Evolutionary conservation across 2,797 vertebrate species (phyloP), one percentile per base, ranked within the genome.

Genomic region (Hozukius guyotensis): DNA sequence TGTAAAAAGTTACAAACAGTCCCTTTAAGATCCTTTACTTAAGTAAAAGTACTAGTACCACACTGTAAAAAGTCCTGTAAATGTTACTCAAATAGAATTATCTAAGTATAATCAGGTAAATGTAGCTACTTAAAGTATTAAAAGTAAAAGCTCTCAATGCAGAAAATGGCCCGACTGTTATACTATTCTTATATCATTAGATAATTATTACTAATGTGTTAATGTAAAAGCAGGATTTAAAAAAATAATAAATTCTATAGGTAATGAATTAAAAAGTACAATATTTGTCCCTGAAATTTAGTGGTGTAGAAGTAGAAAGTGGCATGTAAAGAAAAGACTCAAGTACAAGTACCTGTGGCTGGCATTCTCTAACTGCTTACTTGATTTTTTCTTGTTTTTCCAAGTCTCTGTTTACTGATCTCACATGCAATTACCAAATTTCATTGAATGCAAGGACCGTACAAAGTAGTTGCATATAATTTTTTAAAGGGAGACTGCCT

Each of bases 331-430:
- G 13, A 42, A 38, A 42, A 14, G 38, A 42, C 38, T 42, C 38
- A 42, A 42, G 34, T 42, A 42, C 38, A 42, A 42, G 38, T 42
- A 42, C 38, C 38, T 42, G 13, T 87, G 62, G 63, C 77, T 89
- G 53, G n/a, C 18, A 34, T 72, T 59, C 13, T 84, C 13, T 53
- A 55, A 72, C 68, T 34, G 31, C 49, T 42, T 72, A 49, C 29
- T 32, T 70, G 1, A 56, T 72, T 49, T 27, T 1, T 63, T 69
- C 67, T 49, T 27, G 34, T 36, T 2, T 42, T 25, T 63, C 65
- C 27, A 27, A 29, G 29, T 27, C 20, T 65, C 55, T 34, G 8
- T 57, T 78, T 14, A 16, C 22, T 27, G 14, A 53, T 42, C 3
- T 72, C 22, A 4, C 27, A 69, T 86, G 71, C 56, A 64, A 4